These are phyloP conservation scores for Anthophora plumipes DNA, from an alignment of 2,888 invertebrate species.

Conservation along the genomic window DNA sequence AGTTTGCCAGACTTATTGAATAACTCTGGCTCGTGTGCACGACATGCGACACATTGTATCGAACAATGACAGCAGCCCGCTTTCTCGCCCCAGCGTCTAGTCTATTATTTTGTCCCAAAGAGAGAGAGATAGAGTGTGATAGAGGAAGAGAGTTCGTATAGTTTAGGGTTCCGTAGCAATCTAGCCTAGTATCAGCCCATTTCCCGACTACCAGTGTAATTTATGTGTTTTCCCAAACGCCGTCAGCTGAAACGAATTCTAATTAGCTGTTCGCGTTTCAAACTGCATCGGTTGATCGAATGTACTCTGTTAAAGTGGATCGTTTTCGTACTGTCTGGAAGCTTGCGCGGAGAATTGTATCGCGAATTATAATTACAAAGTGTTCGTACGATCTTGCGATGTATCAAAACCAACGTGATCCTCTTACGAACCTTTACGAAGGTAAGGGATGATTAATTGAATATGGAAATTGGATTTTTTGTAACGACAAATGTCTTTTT, in stretches of 20 bases:
- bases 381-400: too few relatives aligned
- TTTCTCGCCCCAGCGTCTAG: conserved; percentile 8
- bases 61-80: conserved; percentile 8
- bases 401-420: too few relatives aligned
- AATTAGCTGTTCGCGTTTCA: conserved; percentile 1
- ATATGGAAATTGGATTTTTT: too few relatives aligned
- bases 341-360: too few relatives aligned
- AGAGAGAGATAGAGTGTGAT: too few relatives aligned
- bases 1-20: conserved; percentile 16
- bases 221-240: conserved; percentile 20
- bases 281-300: neutral
- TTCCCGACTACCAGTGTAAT: conserved; percentile 19
- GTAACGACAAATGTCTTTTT: too few relatives aligned
- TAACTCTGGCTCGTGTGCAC: conserved; percentile 3
- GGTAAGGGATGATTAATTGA: too few relatives aligned
- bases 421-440: too few relatives aligned
- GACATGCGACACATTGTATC: conserved; percentile 9
- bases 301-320: neutral
- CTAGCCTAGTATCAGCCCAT: neutral
- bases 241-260: conserved; percentile 9
- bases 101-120: conserved; percentile 3
- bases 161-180: conserved; percentile 6
- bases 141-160: too few relatives aligned
- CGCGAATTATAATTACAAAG: neutral
- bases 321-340: neutral